Conservation (phyloP, 64 coral and sea anemone species). For the Pocillopora verrucosa region DNA sequence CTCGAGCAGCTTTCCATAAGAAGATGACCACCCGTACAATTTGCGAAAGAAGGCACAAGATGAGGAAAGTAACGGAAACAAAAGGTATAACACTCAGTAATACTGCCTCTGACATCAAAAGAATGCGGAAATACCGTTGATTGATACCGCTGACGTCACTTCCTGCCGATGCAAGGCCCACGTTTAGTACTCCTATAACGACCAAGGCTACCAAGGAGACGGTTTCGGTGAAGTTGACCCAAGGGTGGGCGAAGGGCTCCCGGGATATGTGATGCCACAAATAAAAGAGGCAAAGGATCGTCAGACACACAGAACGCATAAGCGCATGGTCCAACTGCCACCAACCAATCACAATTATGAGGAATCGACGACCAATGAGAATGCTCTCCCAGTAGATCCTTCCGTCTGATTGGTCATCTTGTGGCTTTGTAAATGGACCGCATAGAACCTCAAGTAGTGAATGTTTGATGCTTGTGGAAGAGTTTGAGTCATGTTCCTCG, state of each 20-base stretch:
- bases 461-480: not conserved
- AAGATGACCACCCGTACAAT: not conserved
- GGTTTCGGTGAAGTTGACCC: constrained; percentile 24
- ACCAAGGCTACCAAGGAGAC: constrained; percentile 48
- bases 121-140: not conserved
- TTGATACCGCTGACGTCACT: not conserved
- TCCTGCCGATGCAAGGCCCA: constrained; percentile 11
- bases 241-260: constrained; percentile 33
- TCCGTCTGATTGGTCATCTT: not conserved
- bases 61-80: not conserved
- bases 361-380: constrained; percentile 45
- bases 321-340: not conserved
- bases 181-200: constrained; percentile 26
- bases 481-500: not conserved
- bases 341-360: constrained; percentile 29
- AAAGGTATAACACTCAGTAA: not conserved
- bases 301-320: not conserved
- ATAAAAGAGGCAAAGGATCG: constrained; percentile 12
- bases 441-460: constrained; percentile 14
- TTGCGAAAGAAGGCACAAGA: not conserved
- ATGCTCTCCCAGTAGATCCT: constrained; percentile 58
- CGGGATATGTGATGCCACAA: constrained; percentile 18
- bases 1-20: not conserved
- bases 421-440: constrained; percentile 30
- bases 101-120: not conserved